phyloP scores from a whole-genome alignment of 1,140 invertebrate genomes.

The Cydia amplana region DNA sequence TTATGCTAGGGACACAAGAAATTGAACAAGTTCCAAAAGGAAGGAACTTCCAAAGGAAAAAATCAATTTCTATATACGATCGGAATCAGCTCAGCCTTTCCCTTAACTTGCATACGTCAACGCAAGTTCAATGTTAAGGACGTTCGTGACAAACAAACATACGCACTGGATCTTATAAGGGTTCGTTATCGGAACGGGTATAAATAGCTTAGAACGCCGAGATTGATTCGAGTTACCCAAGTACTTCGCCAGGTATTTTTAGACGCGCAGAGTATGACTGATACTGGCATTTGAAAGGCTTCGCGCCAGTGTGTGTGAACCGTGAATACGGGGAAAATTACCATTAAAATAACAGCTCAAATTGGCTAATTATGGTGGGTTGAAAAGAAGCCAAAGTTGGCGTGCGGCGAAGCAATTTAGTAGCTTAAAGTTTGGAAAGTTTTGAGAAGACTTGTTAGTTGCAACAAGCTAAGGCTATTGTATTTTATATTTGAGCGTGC shows the following conservation, averaged over 20 bases:
- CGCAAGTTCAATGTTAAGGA: slow-evolving; percentile 4
- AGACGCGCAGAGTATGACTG: slow-evolving; percentile 34
- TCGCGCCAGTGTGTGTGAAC: slow-evolving; percentile 32
- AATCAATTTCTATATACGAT: neutral
- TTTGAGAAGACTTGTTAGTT: neutral
- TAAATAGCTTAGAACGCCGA: slow-evolving; percentile 14
- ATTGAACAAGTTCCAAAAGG: too few species aligned
- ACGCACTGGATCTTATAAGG: slow-evolving; percentile 9
- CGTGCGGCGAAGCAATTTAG: neutral
- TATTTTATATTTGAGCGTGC: neutral
- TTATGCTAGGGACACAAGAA: too few species aligned
- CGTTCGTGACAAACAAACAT: slow-evolving; percentile 18
- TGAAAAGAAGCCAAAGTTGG: slow-evolving; percentile 9
- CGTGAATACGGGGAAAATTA: slow-evolving; percentile 6
- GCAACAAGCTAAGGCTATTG: neutral
- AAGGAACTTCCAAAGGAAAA: neutral
- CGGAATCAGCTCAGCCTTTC: neutral
- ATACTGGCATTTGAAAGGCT: slow-evolving; percentile 43
- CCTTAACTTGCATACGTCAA: neutral
- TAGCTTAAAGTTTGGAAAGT: slow-evolving; percentile 4
- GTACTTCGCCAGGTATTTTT: slow-evolving; percentile 42
- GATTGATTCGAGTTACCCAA: slow-evolving; percentile 15
- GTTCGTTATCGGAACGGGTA: slow-evolving; percentile 2
- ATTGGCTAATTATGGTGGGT: neutral
- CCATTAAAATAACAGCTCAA: slow-evolving; percentile 10